Evolutionary conservation across 1,140 invertebrate species (phyloP).

Genomic region (Aphis gossypii): DNA sequence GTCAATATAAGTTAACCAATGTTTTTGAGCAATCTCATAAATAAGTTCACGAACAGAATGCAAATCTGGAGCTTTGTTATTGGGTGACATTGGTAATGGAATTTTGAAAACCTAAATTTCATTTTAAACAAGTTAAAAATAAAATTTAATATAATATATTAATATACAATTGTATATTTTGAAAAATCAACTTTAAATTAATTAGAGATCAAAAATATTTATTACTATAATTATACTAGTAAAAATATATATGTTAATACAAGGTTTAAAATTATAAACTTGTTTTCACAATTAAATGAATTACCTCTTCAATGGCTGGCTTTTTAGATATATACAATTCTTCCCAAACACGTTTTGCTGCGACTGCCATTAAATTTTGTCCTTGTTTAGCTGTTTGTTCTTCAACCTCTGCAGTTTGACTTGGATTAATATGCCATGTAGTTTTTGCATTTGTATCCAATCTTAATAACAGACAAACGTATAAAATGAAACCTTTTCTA

Average conservation of each 20-base stretch:
- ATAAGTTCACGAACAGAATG: conserved; percentile 80
- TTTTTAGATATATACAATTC: conserved; percentile 96
- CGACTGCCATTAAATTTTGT: conserved; percentile 86
- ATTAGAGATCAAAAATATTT: neutral
- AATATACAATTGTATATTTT: neutral
- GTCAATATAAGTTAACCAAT: conserved; percentile 92
- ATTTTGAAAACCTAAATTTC: conserved; percentile 55
- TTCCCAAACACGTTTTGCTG: conserved; percentile 94
- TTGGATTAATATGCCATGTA: conserved; percentile 88
- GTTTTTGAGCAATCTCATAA: conserved; percentile 81
- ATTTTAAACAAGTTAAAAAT: neutral
- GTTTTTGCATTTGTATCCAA: conserved; percentile 81
- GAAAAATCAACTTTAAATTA: neutral
- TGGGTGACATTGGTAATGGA: conserved; percentile 70
- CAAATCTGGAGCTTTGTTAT: conserved; percentile 83
- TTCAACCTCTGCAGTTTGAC: conserved; percentile 68
- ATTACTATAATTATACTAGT: neutral
- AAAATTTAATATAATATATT: neutral
- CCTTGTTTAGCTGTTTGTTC: conserved; percentile 65
- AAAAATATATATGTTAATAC: neutral
- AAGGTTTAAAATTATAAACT: neutral
- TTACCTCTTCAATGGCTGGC: conserved; percentile 84
- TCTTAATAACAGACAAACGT: conserved; percentile 48
- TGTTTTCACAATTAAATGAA: neutral
- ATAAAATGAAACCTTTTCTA: neutral